These are phyloP conservation scores for Discoglossus pictus DNA, from an alignment of 2,797 vertebrate genomes.

Conservation along the genomic window DNA sequence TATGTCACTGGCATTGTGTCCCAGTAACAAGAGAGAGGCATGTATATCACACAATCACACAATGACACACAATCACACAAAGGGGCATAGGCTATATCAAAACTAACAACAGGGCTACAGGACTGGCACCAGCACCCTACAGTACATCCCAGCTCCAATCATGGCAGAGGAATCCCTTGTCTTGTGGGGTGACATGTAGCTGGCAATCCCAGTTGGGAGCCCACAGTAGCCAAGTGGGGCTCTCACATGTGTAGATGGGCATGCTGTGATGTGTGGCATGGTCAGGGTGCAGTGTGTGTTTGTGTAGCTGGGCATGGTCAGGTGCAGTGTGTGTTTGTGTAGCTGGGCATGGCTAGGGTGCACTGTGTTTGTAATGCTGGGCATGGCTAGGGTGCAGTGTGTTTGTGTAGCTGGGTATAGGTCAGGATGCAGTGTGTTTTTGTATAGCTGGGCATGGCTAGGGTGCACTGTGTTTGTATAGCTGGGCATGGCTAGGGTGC, in stretches of 20 bases:
- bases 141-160: constrained; percentile 18
- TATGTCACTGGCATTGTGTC: background rate
- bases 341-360: too few relatives aligned
- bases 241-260: constrained; percentile 9
- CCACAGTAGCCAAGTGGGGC: constrained; percentile 17
- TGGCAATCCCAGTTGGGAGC: constrained; percentile 30
- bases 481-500: too few relatives aligned
- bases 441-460: too few relatives aligned
- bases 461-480: too few relatives aligned
- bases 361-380: too few relatives aligned
- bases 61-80: background rate
- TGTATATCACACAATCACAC: background rate
- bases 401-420: too few relatives aligned
- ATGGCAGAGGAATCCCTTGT: constrained; percentile 35
- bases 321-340: too few relatives aligned
- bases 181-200: constrained; percentile 17
- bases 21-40: background rate
- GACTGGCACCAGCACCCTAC: constrained; percentile 21
- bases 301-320: background rate
- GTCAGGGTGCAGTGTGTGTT: too few relatives aligned
- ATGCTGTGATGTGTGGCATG: too few relatives aligned
- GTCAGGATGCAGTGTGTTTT: too few relatives aligned
- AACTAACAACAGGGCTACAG: constrained; percentile 16
- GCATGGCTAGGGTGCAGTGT: too few relatives aligned
- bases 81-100: constrained; percentile 5